Conservation (phyloP, 2,113 vertebrate genomes). For the Callipepla californica region DNA sequence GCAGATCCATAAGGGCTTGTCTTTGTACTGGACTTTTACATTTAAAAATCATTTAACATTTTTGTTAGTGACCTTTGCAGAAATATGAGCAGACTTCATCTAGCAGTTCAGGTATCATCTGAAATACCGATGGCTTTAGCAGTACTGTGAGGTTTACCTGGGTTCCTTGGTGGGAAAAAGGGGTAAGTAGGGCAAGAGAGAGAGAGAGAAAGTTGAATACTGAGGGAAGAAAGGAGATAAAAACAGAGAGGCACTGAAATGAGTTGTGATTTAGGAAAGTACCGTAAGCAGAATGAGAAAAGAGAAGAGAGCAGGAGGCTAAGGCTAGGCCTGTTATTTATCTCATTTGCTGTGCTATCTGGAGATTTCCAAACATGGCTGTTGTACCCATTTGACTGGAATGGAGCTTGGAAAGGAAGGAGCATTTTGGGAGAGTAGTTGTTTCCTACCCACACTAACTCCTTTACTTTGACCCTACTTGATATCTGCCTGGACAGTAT, state of each 20-base stretch:
- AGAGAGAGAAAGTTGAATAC: background rate
- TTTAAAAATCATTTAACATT: background rate
- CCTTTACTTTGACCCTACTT: background rate
- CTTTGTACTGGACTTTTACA: background rate
- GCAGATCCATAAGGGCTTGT: background rate
- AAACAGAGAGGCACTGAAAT: background rate
- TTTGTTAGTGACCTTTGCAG: conserved; percentile 20
- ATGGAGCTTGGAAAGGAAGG: background rate
- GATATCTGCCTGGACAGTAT: background rate
- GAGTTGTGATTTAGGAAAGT: background rate
- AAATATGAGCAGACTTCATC: conserved; percentile 36
- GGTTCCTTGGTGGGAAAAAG: background rate
- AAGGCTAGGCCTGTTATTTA: background rate
- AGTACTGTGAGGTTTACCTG: background rate
- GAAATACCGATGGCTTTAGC: background rate
- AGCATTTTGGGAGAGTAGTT: background rate
- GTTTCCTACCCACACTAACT: background rate
- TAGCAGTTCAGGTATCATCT: background rate
- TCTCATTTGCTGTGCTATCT: background rate
- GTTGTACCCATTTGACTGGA: background rate
- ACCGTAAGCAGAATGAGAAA: background rate
- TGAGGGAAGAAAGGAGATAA: background rate
- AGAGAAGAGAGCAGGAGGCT: background rate
- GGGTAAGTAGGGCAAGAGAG: background rate
- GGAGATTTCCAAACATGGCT: background rate